Conservation (phyloP, 2,797 vertebrate species). For the Alcedo atthis region DNA sequence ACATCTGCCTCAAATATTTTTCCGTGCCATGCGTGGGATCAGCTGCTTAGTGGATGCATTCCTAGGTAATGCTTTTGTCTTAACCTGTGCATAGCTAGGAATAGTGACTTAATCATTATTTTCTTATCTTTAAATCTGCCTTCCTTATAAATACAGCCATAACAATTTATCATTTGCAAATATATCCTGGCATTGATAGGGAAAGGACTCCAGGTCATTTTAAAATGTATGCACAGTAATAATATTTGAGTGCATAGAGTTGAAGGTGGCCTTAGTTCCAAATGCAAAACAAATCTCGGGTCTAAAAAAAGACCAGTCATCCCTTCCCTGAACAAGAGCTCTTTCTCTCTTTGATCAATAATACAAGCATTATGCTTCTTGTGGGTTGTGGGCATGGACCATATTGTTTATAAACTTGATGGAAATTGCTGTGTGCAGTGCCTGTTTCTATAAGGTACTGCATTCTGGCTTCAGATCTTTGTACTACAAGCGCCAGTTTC, state of each 20-base stretch:
- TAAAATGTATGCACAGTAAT: background rate
- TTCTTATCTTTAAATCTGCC: background rate
- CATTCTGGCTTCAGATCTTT: background rate
- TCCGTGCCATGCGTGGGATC: conserved; percentile 91
- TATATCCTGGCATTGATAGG: background rate
- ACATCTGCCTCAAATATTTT: conserved; percentile 92
- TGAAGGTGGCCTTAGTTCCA: background rate
- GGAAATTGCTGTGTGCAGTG: background rate
- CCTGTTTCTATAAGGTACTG: background rate
- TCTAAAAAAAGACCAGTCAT: background rate
- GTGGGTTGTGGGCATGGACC: background rate
- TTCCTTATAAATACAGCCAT: background rate
- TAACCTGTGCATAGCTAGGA: conserved; percentile 1
- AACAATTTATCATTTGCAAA: background rate
- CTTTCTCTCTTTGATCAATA: background rate
- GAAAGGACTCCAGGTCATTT: background rate
- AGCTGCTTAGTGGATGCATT: conserved; percentile 92
- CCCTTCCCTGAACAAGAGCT: background rate
- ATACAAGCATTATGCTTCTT: background rate
- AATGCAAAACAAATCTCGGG: background rate
- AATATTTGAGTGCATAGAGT: background rate
- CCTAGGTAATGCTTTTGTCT: conserved; percentile 83
- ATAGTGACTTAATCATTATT: background rate
- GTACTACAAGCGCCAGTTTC: background rate
- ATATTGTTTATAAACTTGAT: background rate